Conservation (phyloP, 2,113 vertebrate genomes). For the Archocentrus centrarchus region DNA sequence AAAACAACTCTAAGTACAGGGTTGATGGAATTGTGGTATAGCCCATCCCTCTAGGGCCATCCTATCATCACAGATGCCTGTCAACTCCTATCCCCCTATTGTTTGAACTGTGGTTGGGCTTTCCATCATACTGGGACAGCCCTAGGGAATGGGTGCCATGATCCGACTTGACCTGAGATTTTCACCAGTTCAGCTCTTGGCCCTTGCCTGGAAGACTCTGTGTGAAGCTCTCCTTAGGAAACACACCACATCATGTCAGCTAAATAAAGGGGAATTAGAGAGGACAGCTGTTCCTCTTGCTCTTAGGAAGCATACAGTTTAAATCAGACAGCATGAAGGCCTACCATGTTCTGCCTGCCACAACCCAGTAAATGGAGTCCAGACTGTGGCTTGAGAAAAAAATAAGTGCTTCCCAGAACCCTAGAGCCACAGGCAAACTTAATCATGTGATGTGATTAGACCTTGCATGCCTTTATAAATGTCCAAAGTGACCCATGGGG, state of each 20-base stretch:
- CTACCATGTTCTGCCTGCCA: constrained; percentile 37
- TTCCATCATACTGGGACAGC: constrained; percentile 48
- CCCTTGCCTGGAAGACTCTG: constrained; percentile 24
- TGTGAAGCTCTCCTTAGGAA: constrained; percentile 7
- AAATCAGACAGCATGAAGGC: constrained; percentile 32
- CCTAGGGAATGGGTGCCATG: constrained; percentile 45
- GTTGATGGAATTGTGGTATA: constrained; percentile 65
- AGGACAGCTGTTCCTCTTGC: constrained; percentile 36
- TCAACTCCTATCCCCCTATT: constrained; percentile 60
- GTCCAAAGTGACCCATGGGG: constrained; percentile 22
- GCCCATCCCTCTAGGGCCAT: constrained; percentile 69
- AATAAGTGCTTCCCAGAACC: constrained; percentile 26
- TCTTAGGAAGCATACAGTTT: constrained; percentile 31
- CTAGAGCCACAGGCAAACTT: constrained; percentile 47
- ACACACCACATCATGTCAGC: constrained; percentile 44
- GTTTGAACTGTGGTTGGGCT: constrained; percentile 68
- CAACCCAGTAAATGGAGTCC: constrained; percentile 54
- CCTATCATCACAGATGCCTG: constrained; percentile 68
- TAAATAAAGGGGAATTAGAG: constrained; percentile 41
- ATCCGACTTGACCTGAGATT: constrained; percentile 49
- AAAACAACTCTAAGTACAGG: constrained; percentile 77
- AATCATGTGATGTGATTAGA: constrained; percentile 30
- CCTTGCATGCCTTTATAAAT: constrained; percentile 15
- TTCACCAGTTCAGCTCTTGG: constrained; percentile 31
- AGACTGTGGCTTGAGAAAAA: constrained; percentile 46